phyloP scores from a whole-genome alignment of 1,140 invertebrate species.

The Cecropterus lyciades region DNA sequence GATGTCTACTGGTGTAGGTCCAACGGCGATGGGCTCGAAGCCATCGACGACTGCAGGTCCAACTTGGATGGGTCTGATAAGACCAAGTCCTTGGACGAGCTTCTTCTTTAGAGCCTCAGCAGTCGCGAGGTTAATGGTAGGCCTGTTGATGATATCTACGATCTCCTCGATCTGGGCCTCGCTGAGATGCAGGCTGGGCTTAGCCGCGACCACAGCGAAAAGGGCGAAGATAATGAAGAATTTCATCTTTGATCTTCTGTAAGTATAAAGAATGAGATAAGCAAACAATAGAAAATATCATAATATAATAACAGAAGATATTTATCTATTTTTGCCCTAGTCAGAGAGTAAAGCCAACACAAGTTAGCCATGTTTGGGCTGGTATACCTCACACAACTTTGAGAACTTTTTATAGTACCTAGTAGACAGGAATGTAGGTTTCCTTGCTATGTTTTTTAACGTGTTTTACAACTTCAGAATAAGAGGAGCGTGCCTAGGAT shows the following conservation, averaged over 20 bases:
- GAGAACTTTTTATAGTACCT: too few relatives aligned
- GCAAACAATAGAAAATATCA: not conserved
- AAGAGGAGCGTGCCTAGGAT: too few relatives aligned
- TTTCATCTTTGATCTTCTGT: constrained; percentile 59
- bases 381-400: too few relatives aligned
- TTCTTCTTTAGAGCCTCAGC: constrained; percentile 59
- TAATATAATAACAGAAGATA: too few relatives aligned
- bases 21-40: constrained; percentile 37
- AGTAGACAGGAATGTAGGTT: too few relatives aligned
- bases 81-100: constrained; percentile 50
- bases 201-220: constrained; percentile 52
- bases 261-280: too few relatives aligned
- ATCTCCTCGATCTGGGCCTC: constrained; percentile 54
- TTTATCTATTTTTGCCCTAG: too few relatives aligned
- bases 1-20: constrained; percentile 44
- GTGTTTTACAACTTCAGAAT: too few relatives aligned
- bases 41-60: not conserved
- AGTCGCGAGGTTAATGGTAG: constrained; percentile 66
- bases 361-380: too few relatives aligned
- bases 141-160: constrained; percentile 63
- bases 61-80: constrained; percentile 6
- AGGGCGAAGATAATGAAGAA: constrained; percentile 58
- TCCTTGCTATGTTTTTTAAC: too few relatives aligned
- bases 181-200: constrained; percentile 34
- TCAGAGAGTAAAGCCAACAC: too few relatives aligned